Evolutionary conservation across 2,797 vertebrate genomes (phyloP), one percentile per base, ranked within the genome.

Genomic region (Clarias laeviceps): DNA sequence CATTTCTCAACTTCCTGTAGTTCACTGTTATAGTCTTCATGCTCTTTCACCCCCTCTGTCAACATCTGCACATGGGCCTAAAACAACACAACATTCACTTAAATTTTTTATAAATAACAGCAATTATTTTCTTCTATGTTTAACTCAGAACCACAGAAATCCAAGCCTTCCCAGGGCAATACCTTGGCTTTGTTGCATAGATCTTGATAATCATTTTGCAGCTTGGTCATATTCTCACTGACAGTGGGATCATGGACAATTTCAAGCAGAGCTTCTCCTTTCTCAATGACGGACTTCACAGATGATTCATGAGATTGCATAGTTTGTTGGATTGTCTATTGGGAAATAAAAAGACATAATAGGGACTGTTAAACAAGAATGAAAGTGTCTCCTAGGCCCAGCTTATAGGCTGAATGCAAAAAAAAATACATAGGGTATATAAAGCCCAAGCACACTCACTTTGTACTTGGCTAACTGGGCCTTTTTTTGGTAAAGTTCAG

Each of bases 401-500:
- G 22, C 32, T 59, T 40, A 40, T 12, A 57, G 14, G 12, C 54
- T 80, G 11, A 65, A 65, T 81, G 27, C 7, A 22, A 65, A 57
- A 40, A 50, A 14, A 14, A 50, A 50, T 50, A 82, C 7, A 76
- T 32, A 68, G 66, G 1, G 6, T 14, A 57, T 37, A 74, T 22
- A 32, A 45, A 57, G 15, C 3, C 70, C 37, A 37, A 27, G 32
- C 3, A 56, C 54, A 72, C 80, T 90, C 94, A 99, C 98, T 97
- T 99, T 99, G 88, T 99, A 97, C 91, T 98, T 99, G n/a, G 97
- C 96, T 78, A 99, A 91, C 62, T 99, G 98, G 0, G 97, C 98
- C 93, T 98, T 99, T 84, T 98, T 97, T 92, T 99, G 98, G 91
- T 98, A 99, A 14, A 99, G 94, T 89, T 99, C 98, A 54, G 96